Evolutionary conservation across 37 sponge, comb jelly and placozoan genomes (phyloP).

Genomic region (Axinella damicornis): DNA sequence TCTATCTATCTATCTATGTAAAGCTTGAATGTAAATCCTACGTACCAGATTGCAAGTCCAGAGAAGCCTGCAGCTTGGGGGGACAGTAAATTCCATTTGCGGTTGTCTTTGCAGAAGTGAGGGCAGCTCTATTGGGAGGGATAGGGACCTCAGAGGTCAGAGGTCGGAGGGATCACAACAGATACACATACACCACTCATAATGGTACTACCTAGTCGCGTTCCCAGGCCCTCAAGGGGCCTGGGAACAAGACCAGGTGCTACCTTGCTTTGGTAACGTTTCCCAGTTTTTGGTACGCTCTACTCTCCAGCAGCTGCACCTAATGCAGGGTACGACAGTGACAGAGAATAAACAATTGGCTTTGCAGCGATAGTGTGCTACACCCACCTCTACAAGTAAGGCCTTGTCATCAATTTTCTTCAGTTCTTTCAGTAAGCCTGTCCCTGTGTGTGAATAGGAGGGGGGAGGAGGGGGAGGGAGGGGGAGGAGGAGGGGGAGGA

Average conservation of each 20-base stretch:
- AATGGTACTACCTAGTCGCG: too few relatives aligned
- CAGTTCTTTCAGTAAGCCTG: conserved; percentile 77
- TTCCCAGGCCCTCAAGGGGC: too few relatives aligned
- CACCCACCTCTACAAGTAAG: conserved; percentile 92
- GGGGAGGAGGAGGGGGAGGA: too few relatives aligned
- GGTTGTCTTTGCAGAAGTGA: conserved; percentile 97
- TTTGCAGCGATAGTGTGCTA: too few relatives aligned
- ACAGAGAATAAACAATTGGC: background rate
- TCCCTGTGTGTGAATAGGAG: too few relatives aligned
- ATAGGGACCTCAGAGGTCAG: too few relatives aligned
- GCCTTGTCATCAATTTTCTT: conserved; percentile 99
- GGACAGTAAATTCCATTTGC: conserved; percentile 99
- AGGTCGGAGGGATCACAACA: too few relatives aligned
- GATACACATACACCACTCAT: too few relatives aligned
- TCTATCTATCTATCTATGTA: too few relatives aligned
- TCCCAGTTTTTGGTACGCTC: conserved; percentile 89
- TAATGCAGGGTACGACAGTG: conserved; percentile 3
- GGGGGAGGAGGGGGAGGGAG: too few relatives aligned
- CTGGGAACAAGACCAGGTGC: too few relatives aligned
- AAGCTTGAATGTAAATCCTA: too few relatives aligned
- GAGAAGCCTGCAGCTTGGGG: conserved; percentile 91
- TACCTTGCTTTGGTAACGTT: conserved; percentile 75
- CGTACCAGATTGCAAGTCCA: conserved; percentile 94
- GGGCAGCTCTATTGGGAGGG: conserved; percentile 89
- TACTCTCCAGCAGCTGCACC: conserved; percentile 96